Conservation (phyloP, 1,140 invertebrate species). For the Drosophila sturtevanti region DNA sequence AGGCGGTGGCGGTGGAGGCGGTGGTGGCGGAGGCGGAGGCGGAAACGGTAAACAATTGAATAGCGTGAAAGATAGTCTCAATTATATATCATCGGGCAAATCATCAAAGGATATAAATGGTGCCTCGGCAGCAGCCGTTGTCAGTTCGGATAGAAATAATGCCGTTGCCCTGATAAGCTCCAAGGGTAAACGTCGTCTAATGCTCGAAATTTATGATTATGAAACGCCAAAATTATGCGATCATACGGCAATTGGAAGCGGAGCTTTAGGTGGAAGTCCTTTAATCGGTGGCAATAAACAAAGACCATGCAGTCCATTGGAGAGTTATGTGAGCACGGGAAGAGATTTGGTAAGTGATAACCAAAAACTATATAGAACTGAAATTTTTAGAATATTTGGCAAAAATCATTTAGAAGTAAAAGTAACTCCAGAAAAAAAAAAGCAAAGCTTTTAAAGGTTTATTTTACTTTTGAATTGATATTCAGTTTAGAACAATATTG, state of each 20-base stretch:
- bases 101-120: slow-evolving; percentile 40
- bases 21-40: slow-evolving; percentile 30
- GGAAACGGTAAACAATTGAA: slow-evolving; percentile 45
- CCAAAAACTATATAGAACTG: too few relatives aligned
- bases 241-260: slow-evolving; percentile 89
- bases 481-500: too few relatives aligned
- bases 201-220: slow-evolving; percentile 88
- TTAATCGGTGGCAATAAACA: slow-evolving; percentile 83
- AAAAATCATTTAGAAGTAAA: not conserved
- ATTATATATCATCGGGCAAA: slow-evolving; percentile 66
- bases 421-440: too few relatives aligned
- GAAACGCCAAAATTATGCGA: slow-evolving; percentile 91
- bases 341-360: slow-evolving; percentile 84
- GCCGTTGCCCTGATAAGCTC: slow-evolving; percentile 70
- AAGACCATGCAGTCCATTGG: slow-evolving; percentile 88
- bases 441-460: too few relatives aligned
- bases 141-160: slow-evolving; percentile 56
- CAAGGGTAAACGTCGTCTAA: slow-evolving; percentile 76
- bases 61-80: slow-evolving; percentile 73
- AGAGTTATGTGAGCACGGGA: slow-evolving; percentile 90
- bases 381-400: not conserved
- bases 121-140: slow-evolving; percentile 51
- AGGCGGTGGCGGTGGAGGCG: slow-evolving; percentile 27
- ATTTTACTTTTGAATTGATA: too few relatives aligned
- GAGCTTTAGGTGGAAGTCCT: slow-evolving; percentile 84